Conservation (phyloP, 2,113 vertebrate genomes). For the Machaerirhynchus nigripectus region DNA sequence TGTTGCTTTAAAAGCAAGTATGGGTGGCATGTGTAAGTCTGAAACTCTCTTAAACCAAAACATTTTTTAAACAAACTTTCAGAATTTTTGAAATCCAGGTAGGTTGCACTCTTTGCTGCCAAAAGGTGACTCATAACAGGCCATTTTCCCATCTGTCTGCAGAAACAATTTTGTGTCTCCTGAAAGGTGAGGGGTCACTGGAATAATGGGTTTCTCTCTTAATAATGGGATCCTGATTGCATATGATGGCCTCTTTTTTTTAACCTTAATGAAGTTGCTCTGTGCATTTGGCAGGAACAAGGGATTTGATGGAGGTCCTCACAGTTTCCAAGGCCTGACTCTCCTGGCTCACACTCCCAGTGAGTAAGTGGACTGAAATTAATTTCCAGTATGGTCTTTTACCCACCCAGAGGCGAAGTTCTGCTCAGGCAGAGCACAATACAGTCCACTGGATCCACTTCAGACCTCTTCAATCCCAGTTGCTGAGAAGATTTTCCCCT, state of each 20-base stretch:
- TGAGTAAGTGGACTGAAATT: background rate
- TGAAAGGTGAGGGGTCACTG: background rate
- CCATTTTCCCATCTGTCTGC: background rate
- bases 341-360: background rate
- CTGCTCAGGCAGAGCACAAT: background rate
- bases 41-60: background rate
- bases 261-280: background rate
- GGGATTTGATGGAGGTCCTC: background rate
- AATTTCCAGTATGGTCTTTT: background rate
- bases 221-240: background rate
- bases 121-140: background rate
- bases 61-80: accelerated
- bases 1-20: background rate
- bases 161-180: background rate
- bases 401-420: background rate
- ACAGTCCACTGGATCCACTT: background rate
- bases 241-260: background rate
- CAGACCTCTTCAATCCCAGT: background rate
- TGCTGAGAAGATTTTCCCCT: background rate
- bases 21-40: background rate
- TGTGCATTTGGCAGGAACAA: background rate
- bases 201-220: background rate
- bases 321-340: background rate
- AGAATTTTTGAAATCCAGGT: background rate
- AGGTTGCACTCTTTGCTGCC: background rate